Evolutionary conservation across 2,113 vertebrate species (phyloP), one percentile per base, ranked within the genome.

Genomic region (Mesocricetus auratus): DNA sequence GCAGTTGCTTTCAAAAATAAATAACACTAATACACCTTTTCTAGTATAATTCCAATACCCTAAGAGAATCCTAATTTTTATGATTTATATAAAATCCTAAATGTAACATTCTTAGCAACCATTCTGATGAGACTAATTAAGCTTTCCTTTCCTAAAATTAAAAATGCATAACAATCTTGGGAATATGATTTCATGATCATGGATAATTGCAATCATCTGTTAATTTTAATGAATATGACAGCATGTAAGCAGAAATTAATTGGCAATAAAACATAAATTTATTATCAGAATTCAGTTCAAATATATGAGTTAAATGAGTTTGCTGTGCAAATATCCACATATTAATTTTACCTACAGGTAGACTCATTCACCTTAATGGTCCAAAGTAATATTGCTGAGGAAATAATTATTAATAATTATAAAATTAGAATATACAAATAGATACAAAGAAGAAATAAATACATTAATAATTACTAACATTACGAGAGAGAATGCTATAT

Each of bases 221-320:
- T 97, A 91, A 98, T 98, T 98, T 98, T 98, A 98, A 98, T 96
- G 89, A 95, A 97, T 97, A 94, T 96, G 93, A 97, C 60, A 69
- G 81, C 11, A 97, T 50, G 42, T 89, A 95, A 89, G 93, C 75
- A 95, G 47, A 97, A 97, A 97, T 98, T 98, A 98, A 97, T 96
- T 95, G 90, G 96, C 83, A 98, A 91, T 97, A 96, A 97, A 98
- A 31, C 85, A 93, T 31, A 97, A 86, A 98, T 98, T 91, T 97
- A 98, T 98, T 98, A 95, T 90, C 56, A 95, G 87, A 97, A 97
- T 97, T 98, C 86, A 97, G 95, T 95, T 98, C 78, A 97, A 89
- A 39, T 93, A 62, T 90, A 97, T 95, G 97, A 97, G 64, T 96
- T 97, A 97, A 98, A 97, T 88, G 97, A 95, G 8, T 93, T 96